Evolutionary conservation across 2,888 invertebrate species (phyloP).

Genomic region (Heliothis peltigera): DNA sequence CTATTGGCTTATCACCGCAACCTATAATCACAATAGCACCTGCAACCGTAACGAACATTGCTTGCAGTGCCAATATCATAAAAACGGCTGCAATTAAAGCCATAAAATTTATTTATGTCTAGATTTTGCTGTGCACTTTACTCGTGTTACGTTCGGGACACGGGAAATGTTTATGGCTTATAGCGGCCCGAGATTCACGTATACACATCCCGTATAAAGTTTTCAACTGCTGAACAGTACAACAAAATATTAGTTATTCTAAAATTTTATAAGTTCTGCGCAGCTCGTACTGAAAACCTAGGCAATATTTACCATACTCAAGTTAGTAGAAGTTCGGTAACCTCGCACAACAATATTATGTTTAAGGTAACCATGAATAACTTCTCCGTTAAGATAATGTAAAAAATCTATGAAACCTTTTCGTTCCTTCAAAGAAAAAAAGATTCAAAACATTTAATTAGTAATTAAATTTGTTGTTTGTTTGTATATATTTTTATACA

Average conservation of each 20-base stretch:
- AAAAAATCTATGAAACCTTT: neutral
- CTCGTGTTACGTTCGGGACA: constrained; percentile 20
- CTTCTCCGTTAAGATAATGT: neutral
- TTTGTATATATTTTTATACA: too few species aligned
- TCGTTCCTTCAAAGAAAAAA: neutral
- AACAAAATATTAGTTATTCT: neutral
- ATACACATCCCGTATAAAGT: neutral
- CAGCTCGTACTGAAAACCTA: neutral
- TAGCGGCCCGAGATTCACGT: constrained; percentile 8
- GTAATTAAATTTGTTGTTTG: too few species aligned
- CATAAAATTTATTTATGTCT: constrained; percentile 54
- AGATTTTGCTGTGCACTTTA: constrained; percentile 36
- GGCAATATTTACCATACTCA: neutral
- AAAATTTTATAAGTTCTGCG: neutral
- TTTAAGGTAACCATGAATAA: neutral
- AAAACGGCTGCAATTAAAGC: constrained; percentile 48
- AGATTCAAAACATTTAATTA: neutral
- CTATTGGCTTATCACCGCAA: neutral
- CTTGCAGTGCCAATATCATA: constrained; percentile 18
- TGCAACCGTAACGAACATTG: constrained; percentile 7
- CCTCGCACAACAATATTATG: neutral
- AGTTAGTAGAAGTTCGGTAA: neutral
- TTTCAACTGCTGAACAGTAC: neutral
- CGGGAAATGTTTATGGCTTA: constrained; percentile 32
- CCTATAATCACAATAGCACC: constrained; percentile 8